Base-by-base conservation (phyloP, 2,113 vertebrate genomes). In the Takifugu bimaculatus region DNA sequence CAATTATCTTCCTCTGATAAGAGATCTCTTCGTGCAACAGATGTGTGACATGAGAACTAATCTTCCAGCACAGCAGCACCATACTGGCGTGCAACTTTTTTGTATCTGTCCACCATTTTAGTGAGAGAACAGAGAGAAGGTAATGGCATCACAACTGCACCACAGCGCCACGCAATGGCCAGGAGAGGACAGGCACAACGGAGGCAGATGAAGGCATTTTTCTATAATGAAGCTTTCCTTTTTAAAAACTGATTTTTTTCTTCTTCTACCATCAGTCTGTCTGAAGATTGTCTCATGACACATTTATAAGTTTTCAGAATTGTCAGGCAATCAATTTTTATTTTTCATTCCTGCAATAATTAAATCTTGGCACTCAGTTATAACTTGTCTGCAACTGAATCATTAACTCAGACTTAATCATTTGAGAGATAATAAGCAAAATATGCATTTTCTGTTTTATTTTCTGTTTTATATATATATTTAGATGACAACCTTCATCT, bases 81-180 rank as follows among this genome's bases (percentile, higher is more conserved):
- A 43, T n/a, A 4, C 27, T 48, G 4, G 65, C 6, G 27, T n/a
- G 44, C 9, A 62, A 70, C 60, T 64, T 68, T 63, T 61, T 13
- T 51, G 32, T 50, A 7, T 55, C 54, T 65, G 54, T 63, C 62
- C 62, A 65, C 75, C 59, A 73, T 80, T 75, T 80, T 70, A 76
- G 42, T 65, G 32, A 55, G 43, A 32, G 60, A 52, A 62, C 59
- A 42, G 57, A 29, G 49, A 26, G 29, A 70, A 64, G 50, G 54
- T 26, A 54, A 50, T 48, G 62, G 62, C 1, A 52, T 72, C 78
- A 81, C 45, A 62, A 75, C 71, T 85, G 52, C 79, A 78, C 83
- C 61, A 85, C 85, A 87, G 83, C 81, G 87, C 85, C 87, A 87
- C 85, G 78, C 66, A 50, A 85, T 88, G 89, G 84, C 54, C 59